Conservation (phyloP, 2,797 vertebrate genomes). For the Agapornis canus region DNA sequence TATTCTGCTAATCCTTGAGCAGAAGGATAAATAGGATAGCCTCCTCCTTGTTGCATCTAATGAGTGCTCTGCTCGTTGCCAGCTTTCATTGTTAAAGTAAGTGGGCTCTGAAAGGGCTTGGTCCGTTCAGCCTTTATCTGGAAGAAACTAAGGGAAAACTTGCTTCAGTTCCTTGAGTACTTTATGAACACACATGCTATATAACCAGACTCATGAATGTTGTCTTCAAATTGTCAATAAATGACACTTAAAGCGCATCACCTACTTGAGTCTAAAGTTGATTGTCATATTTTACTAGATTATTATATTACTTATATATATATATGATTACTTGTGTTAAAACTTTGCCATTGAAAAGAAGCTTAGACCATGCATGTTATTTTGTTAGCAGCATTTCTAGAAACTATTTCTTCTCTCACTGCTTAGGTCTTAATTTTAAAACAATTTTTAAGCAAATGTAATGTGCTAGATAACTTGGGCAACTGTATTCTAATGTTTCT, state of each 20-base stretch:
- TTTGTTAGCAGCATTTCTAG: neutral
- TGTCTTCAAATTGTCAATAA: neutral
- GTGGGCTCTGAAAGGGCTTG: neutral
- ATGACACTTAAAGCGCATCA: fast-evolving
- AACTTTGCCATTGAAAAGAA: neutral
- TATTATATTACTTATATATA: neutral
- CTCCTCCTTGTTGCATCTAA: neutral
- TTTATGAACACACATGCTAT: fast-evolving
- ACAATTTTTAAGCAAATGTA: neutral
- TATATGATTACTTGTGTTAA: neutral
- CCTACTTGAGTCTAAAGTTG: neutral
- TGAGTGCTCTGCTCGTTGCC: neutral
- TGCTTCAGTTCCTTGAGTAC: neutral
- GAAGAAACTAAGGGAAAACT: neutral
- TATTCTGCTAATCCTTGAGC: neutral
- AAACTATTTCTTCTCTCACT: neutral
- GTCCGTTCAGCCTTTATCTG: neutral
- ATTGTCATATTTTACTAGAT: neutral
- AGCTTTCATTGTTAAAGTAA: neutral
- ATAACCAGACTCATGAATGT: fast-evolving
- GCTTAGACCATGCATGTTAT: neutral
- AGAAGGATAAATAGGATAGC: neutral
- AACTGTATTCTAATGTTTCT: neutral
- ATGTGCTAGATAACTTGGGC: fast-evolving
- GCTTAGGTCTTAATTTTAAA: neutral